Conservation (phyloP, 2,113 vertebrate species). For the Tupaia chinensis region DNA sequence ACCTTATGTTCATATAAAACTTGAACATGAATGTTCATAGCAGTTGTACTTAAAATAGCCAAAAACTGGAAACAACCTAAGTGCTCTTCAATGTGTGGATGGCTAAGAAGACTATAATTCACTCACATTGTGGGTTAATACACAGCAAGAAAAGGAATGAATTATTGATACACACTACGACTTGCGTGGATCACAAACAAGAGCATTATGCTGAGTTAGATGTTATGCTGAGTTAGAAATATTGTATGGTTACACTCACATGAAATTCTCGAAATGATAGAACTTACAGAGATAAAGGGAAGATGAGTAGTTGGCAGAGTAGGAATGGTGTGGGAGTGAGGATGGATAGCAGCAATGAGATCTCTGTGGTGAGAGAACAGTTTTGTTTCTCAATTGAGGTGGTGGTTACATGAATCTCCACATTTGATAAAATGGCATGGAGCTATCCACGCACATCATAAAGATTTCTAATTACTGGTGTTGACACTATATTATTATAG, state of each 20-base stretch:
- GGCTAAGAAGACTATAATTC: neutral
- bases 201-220: neutral
- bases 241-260: neutral
- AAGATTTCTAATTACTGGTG: neutral
- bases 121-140: neutral
- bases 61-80: neutral
- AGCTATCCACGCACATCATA: neutral
- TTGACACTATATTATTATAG: neutral
- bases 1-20: neutral
- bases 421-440: neutral
- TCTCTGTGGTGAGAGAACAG: neutral
- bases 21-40: neutral
- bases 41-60: neutral
- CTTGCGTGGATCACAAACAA: neutral
- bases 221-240: neutral
- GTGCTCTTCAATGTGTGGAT: neutral
- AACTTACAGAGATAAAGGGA: neutral
- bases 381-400: neutral
- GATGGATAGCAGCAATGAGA: neutral
- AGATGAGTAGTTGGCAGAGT: neutral
- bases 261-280: neutral
- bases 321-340: too few species aligned
- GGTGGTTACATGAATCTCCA: neutral
- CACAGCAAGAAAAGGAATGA: neutral
- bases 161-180: neutral